A percentile compares a stretch with the other conserved stretches of the same genome.
Evolutionary conservation across 1,140 invertebrate genomes (phyloP).

Genomic region (Samia ricini): DNA sequence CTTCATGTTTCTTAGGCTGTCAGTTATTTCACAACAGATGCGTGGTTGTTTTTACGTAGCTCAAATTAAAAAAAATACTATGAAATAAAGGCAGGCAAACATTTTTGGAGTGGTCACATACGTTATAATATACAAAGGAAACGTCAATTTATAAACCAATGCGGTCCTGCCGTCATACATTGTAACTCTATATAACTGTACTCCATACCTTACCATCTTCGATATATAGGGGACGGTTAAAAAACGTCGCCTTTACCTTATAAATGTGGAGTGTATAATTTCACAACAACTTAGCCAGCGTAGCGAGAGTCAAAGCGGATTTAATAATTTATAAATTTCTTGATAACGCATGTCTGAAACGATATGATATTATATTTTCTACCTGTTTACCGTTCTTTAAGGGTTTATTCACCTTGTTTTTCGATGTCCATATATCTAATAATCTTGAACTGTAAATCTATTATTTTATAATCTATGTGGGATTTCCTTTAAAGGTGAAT

Average conservation of each 20-base stretch:
- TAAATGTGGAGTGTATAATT: constrained; percentile 16
- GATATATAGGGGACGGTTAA: constrained; percentile 1
- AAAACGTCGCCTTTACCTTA: neutral
- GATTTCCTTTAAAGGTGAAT: no score
- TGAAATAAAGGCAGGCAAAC: no score
- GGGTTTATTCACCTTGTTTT: no score
- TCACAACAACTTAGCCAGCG: constrained; percentile 12
- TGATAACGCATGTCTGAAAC: neutral
- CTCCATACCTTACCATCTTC: constrained; percentile 17
- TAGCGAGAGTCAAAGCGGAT: constrained; percentile 1
- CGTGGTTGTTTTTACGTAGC: no score
- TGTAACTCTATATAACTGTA: constrained; percentile 21
- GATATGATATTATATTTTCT: neutral
- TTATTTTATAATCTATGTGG: no score
- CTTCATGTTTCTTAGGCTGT: no score
- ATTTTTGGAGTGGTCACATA: neutral
- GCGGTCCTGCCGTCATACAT: constrained; percentile 4
- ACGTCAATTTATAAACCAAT: constrained; percentile 12
- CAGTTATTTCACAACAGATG: no score
- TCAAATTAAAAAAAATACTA: no score
- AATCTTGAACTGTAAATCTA: no score
- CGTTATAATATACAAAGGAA: constrained; percentile 13
- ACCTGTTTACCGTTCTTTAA: neutral
- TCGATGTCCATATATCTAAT: no score
- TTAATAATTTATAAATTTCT: constrained; percentile 24